A percentile compares a stretch with the other conserved stretches of the same genome.
Evolutionary conservation across 2,888 invertebrate species (phyloP).

Genomic region (Nemurella pictetii): DNA sequence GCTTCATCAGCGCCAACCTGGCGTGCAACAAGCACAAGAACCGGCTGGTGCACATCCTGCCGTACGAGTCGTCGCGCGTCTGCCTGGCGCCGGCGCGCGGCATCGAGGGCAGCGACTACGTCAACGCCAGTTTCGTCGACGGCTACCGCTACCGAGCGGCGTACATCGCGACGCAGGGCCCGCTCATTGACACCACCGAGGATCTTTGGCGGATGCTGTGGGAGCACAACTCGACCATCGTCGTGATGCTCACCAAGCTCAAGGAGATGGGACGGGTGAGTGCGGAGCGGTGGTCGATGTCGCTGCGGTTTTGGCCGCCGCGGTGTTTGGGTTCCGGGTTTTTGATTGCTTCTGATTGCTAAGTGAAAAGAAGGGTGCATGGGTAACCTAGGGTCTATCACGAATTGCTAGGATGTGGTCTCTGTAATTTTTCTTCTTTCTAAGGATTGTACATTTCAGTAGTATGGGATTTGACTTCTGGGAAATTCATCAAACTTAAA

Average conservation of each 20-base stretch:
- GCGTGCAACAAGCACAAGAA: constrained; percentile 99
- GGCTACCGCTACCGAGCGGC: constrained; percentile 89
- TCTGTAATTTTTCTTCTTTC: too few relatives aligned
- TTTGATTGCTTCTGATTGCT: too few relatives aligned
- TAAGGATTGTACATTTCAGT: too few relatives aligned
- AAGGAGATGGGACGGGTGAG: constrained; percentile 96
- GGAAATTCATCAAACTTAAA: too few relatives aligned
- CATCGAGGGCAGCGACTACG: constrained; percentile 95
- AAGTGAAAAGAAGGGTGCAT: too few relatives aligned
- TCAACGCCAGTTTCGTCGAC: constrained; percentile 98
- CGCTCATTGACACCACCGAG: constrained; percentile 92
- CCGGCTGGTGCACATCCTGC: constrained; percentile 95
- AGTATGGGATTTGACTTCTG: too few relatives aligned
- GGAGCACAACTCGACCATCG: constrained; percentile 99
- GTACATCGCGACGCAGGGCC: constrained; percentile 99
- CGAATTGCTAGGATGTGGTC: too few relatives aligned
- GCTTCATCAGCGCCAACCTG: constrained; percentile 94
- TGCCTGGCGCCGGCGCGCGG: constrained; percentile 88
- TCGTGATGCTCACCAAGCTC: constrained; percentile 97
- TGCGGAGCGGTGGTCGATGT: too few relatives aligned
- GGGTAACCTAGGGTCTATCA: too few relatives aligned
- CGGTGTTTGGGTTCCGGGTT: too few relatives aligned
- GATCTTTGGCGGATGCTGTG: constrained; percentile 99
- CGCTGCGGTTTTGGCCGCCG: too few relatives aligned
- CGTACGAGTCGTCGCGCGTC: constrained; percentile 93